Evolutionary conservation across 2,113 vertebrate genomes (phyloP).

Genomic region (Diadophis punctatus): DNA sequence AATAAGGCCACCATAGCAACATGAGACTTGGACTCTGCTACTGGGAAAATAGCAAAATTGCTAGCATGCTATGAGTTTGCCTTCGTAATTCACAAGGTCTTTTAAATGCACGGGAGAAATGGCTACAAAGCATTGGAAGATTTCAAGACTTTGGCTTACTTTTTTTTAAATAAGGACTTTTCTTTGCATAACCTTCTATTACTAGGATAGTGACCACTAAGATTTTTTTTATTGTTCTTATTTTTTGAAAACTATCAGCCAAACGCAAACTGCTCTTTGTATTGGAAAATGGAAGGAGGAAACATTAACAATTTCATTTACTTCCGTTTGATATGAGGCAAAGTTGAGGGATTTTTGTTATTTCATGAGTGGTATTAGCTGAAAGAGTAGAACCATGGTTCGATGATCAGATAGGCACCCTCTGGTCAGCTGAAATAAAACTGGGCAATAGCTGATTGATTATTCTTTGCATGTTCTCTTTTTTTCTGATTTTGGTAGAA

Average conservation of each 20-base stretch:
- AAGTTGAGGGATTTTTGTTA: neutral
- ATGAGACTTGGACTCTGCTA: neutral
- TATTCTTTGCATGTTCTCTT: neutral
- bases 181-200: neutral
- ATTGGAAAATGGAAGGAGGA: neutral
- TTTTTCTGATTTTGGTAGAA: neutral
- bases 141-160: neutral
- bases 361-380: neutral
- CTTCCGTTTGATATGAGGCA: neutral
- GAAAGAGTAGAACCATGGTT: neutral
- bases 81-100: neutral
- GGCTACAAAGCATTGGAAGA: neutral
- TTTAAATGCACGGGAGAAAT: neutral
- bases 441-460: neutral
- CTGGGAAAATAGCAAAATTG: neutral
- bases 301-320: neutral
- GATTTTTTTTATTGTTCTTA: neutral
- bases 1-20: neutral
- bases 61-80: neutral
- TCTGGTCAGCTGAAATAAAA: neutral
- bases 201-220: neutral
- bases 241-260: neutral
- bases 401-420: neutral
- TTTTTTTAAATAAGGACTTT: neutral
- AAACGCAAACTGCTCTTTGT: neutral